Evolutionary conservation across 2,888 invertebrate species (phyloP).

Genomic region (Papilio gigon): DNA sequence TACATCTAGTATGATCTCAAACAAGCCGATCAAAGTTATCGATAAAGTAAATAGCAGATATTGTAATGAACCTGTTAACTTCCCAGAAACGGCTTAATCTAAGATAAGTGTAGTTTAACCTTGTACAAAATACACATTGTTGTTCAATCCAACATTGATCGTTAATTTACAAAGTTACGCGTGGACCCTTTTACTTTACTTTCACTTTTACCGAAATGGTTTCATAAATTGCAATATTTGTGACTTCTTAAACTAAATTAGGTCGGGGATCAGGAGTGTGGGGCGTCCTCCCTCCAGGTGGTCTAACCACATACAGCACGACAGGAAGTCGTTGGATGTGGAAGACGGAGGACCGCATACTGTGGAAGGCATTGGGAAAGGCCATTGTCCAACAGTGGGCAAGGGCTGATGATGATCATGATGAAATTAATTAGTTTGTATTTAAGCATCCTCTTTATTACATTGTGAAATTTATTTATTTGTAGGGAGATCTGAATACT

Average conservation of each 20-base stretch:
- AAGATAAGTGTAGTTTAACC: constrained; percentile 31
- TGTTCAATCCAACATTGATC: constrained; percentile 11
- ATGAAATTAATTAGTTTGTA: too few species aligned
- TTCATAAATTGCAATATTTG: not conserved
- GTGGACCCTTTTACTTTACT: constrained; percentile 11
- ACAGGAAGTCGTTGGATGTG: too few species aligned
- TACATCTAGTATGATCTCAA: not conserved
- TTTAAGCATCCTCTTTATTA: too few species aligned
- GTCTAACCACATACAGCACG: too few species aligned
- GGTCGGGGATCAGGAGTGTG: too few species aligned
- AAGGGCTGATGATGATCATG: too few species aligned
- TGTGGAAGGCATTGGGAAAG: too few species aligned
- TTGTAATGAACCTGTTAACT: constrained; percentile 19
- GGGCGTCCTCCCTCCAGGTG: too few species aligned
- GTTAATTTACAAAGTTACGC: constrained; percentile 22
- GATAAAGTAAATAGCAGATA: constrained; percentile 13
- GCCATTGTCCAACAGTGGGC: too few species aligned
- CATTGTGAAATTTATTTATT: not conserved
- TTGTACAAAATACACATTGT: constrained; percentile 20
- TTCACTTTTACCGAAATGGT: not conserved
- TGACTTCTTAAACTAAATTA: not conserved
- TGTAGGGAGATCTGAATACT: too few species aligned
- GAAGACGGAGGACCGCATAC: too few species aligned
- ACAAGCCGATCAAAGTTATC: not conserved
- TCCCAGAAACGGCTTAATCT: constrained; percentile 26